phyloP scores from a whole-genome alignment of 2,888 invertebrate species.

The Eledone cirrhosa region DNA sequence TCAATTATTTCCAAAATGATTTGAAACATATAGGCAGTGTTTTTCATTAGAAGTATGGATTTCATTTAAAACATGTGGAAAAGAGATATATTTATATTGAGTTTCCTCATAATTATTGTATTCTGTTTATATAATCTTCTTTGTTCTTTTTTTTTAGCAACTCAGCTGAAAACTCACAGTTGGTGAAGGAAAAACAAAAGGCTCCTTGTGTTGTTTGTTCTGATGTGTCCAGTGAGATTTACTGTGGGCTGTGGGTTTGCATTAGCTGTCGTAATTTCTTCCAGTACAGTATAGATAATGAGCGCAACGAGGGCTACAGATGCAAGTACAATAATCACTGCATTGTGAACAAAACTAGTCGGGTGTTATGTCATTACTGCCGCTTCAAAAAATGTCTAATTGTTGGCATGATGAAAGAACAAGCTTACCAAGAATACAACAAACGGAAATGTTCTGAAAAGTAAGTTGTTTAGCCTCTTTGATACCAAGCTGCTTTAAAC shows the following conservation, averaged over 20 bases:
- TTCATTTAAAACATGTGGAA: no score
- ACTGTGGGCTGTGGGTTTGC: constrained; percentile 14
- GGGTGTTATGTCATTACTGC: background rate
- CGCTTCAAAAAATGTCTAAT: constrained; percentile 17
- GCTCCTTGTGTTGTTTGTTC: constrained; percentile 5
- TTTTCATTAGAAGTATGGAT: no score
- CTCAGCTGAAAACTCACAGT: background rate
- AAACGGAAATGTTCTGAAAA: background rate
- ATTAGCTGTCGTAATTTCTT: background rate
- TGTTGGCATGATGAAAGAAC: constrained; percentile 18
- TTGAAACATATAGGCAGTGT: no score
- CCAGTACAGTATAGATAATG: background rate
- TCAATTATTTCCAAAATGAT: no score
- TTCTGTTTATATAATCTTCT: background rate
- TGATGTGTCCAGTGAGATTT: constrained; percentile 16
- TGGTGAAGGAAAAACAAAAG: background rate
- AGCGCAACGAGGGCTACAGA: background rate
- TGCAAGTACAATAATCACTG: background rate
- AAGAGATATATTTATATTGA: no score
- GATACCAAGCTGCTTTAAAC: no score
- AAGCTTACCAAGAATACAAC: background rate
- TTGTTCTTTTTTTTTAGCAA: background rate
- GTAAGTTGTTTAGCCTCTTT: background rate
- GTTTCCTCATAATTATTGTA: no score
- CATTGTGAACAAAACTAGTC: background rate